phyloP scores from a whole-genome alignment of 2,113 vertebrate species.

The Tachysurus fulvidraco region DNA sequence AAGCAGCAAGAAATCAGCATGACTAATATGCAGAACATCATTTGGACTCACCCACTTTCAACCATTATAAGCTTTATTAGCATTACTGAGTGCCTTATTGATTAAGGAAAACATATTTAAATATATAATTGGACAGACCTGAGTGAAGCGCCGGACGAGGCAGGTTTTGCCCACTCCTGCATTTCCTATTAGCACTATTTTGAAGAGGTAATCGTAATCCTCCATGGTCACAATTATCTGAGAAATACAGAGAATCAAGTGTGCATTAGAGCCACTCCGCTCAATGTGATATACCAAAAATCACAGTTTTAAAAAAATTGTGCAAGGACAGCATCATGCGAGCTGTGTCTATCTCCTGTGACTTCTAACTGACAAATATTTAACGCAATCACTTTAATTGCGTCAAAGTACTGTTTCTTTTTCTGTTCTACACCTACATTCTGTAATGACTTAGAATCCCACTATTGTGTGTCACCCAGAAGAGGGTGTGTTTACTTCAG shows the following conservation, averaged over 20 bases:
- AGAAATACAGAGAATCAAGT: slow-evolving; percentile 31
- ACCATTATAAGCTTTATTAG: neutral
- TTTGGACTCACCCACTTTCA: neutral
- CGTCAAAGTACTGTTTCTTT: neutral
- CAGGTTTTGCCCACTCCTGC: slow-evolving; percentile 99
- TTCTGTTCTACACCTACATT: neutral
- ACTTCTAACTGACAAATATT: slow-evolving; percentile 7
- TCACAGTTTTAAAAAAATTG: slow-evolving; percentile 5
- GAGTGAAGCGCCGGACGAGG: slow-evolving; percentile 96
- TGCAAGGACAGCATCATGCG: neutral
- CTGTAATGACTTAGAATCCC: neutral
- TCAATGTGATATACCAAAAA: neutral
- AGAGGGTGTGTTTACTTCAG: neutral
- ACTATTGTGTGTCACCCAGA: neutral
- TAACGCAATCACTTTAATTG: neutral
- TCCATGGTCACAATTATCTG: slow-evolving; percentile 97
- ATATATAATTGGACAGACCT: slow-evolving; percentile 75
- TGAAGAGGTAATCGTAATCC: slow-evolving; percentile 99
- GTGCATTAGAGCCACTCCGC: neutral
- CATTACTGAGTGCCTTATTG: neutral
- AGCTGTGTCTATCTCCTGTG: neutral
- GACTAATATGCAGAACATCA: neutral
- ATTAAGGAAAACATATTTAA: neutral
- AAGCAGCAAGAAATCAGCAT: neutral
- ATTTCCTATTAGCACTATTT: slow-evolving; percentile 99